A percentile compares a stretch with the other conserved stretches of the same genome.
Evolutionary conservation across 35 echinoderm and acorn worm species (phyloP).

Genomic region (Heliocidaris tuberculata): DNA sequence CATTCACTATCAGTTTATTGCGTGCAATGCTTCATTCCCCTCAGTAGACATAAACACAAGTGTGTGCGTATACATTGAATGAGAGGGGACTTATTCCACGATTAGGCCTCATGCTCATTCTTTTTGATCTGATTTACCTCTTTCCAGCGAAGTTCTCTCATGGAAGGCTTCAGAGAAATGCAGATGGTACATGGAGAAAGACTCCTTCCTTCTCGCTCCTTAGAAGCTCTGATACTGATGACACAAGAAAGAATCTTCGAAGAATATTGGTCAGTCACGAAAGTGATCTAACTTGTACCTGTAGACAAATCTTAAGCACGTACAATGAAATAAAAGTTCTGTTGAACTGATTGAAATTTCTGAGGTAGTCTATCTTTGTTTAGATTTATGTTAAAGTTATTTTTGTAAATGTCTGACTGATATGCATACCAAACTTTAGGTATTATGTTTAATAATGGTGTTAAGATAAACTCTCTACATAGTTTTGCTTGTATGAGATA

Average conservation of each 20-base stretch:
- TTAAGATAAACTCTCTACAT: too few species aligned
- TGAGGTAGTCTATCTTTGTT: neutral
- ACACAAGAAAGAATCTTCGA: neutral
- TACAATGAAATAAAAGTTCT: neutral
- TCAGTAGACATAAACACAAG: too few species aligned
- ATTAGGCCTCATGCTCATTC: too few species aligned
- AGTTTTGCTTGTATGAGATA: too few species aligned
- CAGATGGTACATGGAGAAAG: constrained; percentile 37
- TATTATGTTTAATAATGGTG: too few species aligned
- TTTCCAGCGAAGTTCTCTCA: constrained; percentile 19
- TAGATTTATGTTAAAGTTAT: too few species aligned
- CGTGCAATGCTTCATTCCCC: too few species aligned
- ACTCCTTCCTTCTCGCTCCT: constrained; percentile 12
- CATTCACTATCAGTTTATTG: too few species aligned
- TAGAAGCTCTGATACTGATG: constrained; percentile 24
- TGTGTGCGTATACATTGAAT: too few species aligned
- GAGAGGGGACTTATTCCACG: too few species aligned
- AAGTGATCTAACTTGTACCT: neutral
- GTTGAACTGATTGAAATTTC: neutral
- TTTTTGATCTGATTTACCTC: neutral
- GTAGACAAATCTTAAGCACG: neutral
- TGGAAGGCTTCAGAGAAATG: constrained; percentile 39
- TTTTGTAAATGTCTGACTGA: neutral
- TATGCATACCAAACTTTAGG: too few species aligned
- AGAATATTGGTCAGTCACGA: constrained; percentile 37